A percentile compares a stretch with the other conserved stretches of the same genome.
phyloP scores from a whole-genome alignment of 2,113 vertebrate genomes.

The Chamaea fasciata region DNA sequence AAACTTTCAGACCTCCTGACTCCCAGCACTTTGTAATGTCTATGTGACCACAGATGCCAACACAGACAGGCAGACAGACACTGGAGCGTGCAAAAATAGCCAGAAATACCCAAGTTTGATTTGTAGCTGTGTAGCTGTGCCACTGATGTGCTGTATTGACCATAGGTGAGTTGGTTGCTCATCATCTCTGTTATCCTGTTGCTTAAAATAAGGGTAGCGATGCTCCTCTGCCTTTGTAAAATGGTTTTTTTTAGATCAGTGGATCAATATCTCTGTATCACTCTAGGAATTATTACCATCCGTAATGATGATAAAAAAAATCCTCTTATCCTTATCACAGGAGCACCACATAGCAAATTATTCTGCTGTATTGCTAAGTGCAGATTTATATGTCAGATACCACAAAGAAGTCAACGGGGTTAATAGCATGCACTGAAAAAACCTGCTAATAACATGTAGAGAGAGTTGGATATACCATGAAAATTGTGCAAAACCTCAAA shows the following conservation, averaged over 20 bases:
- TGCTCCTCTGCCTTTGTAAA: not conserved
- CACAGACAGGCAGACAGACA: not conserved
- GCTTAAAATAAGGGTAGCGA: not conserved
- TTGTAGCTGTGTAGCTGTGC: not conserved
- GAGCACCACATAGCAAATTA: slow-evolving; percentile 30
- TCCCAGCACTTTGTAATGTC: not conserved
- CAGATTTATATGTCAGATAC: slow-evolving; percentile 31
- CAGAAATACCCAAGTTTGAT: not conserved
- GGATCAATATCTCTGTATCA: slow-evolving; percentile 35
- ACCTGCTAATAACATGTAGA: not conserved
- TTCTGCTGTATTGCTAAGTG: slow-evolving; percentile 17
- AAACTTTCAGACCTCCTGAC: slow-evolving; percentile 43
- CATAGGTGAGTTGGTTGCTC: not conserved
- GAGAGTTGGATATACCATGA: not conserved
- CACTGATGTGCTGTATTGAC: not conserved
- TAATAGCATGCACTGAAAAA: slow-evolving; percentile 2
- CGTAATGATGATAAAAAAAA: slow-evolving; percentile 13
- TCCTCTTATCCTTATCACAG: slow-evolving; percentile 44
- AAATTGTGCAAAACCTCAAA: not conserved
- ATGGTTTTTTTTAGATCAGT: not conserved
- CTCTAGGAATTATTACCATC: slow-evolving; percentile 32
- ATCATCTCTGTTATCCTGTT: not conserved
- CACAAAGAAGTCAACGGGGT: not conserved
- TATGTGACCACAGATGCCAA: not conserved
- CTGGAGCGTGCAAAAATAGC: not conserved